phyloP scores from a whole-genome alignment of 2,888 invertebrate genomes.

The Pterostichus niger region DNA sequence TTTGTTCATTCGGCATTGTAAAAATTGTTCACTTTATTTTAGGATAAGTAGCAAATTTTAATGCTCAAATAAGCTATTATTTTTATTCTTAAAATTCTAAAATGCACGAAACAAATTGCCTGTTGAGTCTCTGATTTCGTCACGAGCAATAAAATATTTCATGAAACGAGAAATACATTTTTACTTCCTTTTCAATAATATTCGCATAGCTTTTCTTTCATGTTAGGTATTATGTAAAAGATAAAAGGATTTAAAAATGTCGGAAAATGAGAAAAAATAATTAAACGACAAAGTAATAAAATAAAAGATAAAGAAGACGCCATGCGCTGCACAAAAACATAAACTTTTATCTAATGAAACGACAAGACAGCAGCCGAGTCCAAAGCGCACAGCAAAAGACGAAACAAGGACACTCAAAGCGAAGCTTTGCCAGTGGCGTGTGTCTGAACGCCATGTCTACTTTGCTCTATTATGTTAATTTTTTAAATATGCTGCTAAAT shows the following conservation, averaged over 20 bases:
- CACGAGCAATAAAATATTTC: constrained; percentile 17
- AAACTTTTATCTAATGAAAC: constrained; percentile 57
- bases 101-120: neutral
- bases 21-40: too few relatives aligned
- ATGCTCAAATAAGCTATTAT: neutral
- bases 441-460: neutral
- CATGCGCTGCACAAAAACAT: constrained; percentile 35
- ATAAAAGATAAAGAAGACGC: constrained; percentile 53
- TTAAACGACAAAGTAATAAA: constrained; percentile 52
- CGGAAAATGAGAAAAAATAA: constrained; percentile 49
- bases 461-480: neutral
- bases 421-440: neutral
- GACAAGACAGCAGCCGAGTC: constrained; percentile 24
- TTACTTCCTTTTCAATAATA: constrained; percentile 37
- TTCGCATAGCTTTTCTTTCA: constrained; percentile 19
- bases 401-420: neutral
- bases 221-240: constrained; percentile 44
- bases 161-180: constrained; percentile 28
- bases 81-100: neutral
- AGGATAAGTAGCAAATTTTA: too few relatives aligned
- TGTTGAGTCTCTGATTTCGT: neutral
- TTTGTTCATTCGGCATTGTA: too few relatives aligned
- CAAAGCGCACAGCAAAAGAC: constrained; percentile 17
- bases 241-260: constrained; percentile 51
- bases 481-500: neutral